Percentiles rank a stretch among this genome's conserved stretches.
These are phyloP conservation scores for Microctonus hyperodae DNA, from an alignment of 2,888 invertebrate species.

Conservation along the genomic window DNA sequence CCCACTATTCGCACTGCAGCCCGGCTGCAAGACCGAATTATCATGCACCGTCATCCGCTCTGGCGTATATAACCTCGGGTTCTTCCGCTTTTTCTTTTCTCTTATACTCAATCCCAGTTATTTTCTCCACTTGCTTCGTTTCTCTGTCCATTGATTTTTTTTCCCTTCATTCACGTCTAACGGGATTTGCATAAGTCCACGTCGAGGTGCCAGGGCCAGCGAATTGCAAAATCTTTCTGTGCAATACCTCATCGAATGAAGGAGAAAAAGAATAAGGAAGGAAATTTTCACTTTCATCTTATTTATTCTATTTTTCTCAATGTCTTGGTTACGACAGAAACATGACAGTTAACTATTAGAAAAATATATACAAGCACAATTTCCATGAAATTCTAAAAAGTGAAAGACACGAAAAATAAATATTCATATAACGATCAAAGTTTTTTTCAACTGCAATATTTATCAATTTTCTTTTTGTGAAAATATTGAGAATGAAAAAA, in stretches of 20 bases:
- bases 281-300: conserved; percentile 6
- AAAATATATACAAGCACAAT: neutral
- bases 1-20: conserved; percentile 32
- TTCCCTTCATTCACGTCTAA: conserved; percentile 17
- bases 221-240: conserved; percentile 22
- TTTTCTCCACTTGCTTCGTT: conserved; percentile 10
- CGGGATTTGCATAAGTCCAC: conserved; percentile 37
- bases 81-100: conserved; percentile 14
- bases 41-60: conserved; percentile 33
- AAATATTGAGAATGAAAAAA: too few species aligned
- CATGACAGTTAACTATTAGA: conserved; percentile 9
- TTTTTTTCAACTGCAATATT: neutral
- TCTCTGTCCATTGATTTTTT: conserved; percentile 15
- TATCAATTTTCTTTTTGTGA: too few species aligned
- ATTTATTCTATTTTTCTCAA: conserved; percentile 20
- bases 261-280: conserved; percentile 14
- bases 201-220: conserved; percentile 31
- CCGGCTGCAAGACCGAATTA: conserved; percentile 38
- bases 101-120: conserved; percentile 3
- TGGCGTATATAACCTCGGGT: conserved; percentile 24
- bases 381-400: neutral
- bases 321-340: neutral
- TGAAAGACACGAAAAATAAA: neutral
- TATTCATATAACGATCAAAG: neutral
- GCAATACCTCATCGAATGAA: conserved; percentile 27